Conservation (phyloP, 2,797 vertebrate species). For the Protonibea diacanthus region DNA sequence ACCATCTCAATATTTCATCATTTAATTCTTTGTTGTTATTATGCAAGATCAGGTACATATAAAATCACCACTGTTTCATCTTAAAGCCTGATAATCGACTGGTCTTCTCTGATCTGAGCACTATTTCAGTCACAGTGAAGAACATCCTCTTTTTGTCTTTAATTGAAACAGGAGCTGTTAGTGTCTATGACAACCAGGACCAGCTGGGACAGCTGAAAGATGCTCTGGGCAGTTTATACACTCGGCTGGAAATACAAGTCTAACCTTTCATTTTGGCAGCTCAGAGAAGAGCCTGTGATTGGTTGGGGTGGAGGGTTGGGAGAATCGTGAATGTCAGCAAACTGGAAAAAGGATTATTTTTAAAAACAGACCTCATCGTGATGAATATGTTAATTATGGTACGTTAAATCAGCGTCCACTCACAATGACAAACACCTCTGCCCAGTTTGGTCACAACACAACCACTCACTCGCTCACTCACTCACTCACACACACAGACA, state of each 20-base stretch:
- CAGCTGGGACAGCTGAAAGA: constrained; percentile 66
- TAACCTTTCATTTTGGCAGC: constrained; percentile 69
- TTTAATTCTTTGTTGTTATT: constrained; percentile 1
- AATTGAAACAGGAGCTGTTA: constrained; percentile 46
- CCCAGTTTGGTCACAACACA: neutral
- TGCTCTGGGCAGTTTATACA: constrained; percentile 56
- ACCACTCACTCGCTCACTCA: constrained; percentile 3
- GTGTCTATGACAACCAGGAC: constrained; percentile 51
- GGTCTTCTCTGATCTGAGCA: constrained; percentile 3
- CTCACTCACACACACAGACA: constrained; percentile 32
- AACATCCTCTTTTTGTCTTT: constrained; percentile 35
- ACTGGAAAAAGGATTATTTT: constrained; percentile 33
- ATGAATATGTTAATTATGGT: constrained; percentile 38
- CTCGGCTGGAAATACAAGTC: constrained; percentile 56
- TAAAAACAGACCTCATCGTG: constrained; percentile 43
- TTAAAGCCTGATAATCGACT: neutral
- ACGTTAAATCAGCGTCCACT: constrained; percentile 34
- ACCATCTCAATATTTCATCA: neutral
- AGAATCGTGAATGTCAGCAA: constrained; percentile 31
- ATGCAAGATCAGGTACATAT: neutral
- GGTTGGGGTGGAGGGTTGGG: constrained; percentile 3
- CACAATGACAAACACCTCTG: constrained; percentile 34
- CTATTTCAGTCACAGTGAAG: neutral
- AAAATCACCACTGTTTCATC: neutral
- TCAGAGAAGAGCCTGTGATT: constrained; percentile 31